These are phyloP conservation scores for Heliconius hortense DNA, from an alignment of 2,888 invertebrate genomes.

Conservation along the genomic window DNA sequence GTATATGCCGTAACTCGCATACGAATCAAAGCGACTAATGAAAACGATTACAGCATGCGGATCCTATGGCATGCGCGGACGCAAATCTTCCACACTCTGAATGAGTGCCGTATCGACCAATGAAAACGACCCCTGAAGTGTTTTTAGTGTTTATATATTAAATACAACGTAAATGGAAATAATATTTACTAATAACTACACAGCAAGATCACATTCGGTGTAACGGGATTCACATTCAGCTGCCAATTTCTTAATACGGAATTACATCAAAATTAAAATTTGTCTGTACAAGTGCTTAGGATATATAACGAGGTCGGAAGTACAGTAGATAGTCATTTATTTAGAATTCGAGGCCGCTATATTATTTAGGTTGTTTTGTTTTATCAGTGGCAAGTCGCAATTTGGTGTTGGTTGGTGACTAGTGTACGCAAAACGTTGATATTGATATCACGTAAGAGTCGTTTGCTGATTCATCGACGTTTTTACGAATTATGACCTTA, in stretches of 20 bases:
- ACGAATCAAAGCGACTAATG: no score
- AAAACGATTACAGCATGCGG: no score
- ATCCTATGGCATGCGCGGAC: no score
- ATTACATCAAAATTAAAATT: background rate
- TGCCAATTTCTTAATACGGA: background rate
- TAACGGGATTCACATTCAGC: background rate
- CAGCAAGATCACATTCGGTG: background rate
- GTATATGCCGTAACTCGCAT: no score
- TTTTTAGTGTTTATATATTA: no score
- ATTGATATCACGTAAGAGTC: constrained; percentile 44
- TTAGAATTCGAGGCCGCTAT: constrained; percentile 78
- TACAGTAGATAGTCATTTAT: constrained; percentile 75
- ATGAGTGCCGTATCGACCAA: no score
- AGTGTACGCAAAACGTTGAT: constrained; percentile 59
- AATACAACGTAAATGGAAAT: no score
- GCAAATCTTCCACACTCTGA: no score
- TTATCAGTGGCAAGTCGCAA: constrained; percentile 79
- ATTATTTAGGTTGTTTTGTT: constrained; percentile 80
- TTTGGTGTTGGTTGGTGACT: constrained; percentile 58
- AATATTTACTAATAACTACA: background rate
- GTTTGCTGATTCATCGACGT: background rate
- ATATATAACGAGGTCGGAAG: constrained; percentile 78
- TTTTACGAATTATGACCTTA: background rate
- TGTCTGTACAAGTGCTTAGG: constrained; percentile 60
- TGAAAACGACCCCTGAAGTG: no score